Evolutionary conservation across 2,797 vertebrate species (phyloP), one percentile per base, ranked within the genome.

Genomic region (Syngnathus rostellatus): DNA sequence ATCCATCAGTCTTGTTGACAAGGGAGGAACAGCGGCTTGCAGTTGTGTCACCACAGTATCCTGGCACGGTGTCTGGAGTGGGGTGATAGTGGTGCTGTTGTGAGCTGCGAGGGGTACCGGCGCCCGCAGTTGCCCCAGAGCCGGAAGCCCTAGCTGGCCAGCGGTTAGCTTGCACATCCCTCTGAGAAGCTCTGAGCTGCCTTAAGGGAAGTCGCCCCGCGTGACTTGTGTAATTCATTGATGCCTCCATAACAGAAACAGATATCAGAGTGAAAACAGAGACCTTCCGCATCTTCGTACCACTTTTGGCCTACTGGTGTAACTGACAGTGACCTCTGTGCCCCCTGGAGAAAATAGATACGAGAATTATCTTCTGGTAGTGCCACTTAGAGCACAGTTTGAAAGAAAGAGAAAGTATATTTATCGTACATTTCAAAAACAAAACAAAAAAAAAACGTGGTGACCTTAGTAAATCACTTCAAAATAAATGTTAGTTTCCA

Each of bases 21-120:
- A 81, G 77, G 78, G 83, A 86, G 84, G 80, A 86, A 86, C 85
- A 85, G 77, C 79, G 75, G 64, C 88, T 83, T 86, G 81, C 89
- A 86, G 89, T 91, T 89, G 91, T 94, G 93, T 97, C 92, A 95
- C 94, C 95, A 90, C 90, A 90, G 88, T 89, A 90, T 91, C 95
- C 94, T 98, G 96, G 88, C 89, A 90, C 90, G 82, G 89, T 88
- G 90, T 94, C 94, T 96, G 95, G 88, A 72, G 85, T 75, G 68
- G 77, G 82, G 83, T 89, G 89, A 91, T 89, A 89, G 81, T 72
- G 79, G 77, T 50, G 71, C 62, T 76, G 79, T 61, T 76, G 80
- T 71, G 76, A 72, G 74, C 75, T 79, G 75, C 72, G 75, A 79
- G 65, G 83, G 76, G 68, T 76, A 81, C 81, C 71, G 38, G 70